Evolutionary conservation across 2,888 invertebrate genomes (phyloP).

Genomic region (Drosophila setosimentum): DNA sequence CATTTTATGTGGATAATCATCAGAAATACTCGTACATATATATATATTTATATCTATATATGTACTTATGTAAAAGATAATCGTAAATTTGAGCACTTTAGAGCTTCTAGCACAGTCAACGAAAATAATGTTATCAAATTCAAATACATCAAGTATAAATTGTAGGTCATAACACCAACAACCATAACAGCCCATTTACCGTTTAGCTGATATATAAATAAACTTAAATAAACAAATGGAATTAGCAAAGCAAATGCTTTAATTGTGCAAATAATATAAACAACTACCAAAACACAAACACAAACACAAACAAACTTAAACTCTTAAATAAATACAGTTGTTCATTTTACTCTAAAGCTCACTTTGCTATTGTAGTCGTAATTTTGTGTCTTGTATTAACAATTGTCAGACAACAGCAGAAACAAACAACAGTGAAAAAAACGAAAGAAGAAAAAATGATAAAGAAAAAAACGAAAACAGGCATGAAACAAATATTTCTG

Average conservation of each 20-base stretch:
- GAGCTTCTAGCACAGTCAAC: constrained; percentile 77
- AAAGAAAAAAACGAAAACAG: constrained; percentile 30
- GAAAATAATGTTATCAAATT: constrained; percentile 69
- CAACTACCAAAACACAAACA: constrained; percentile 13
- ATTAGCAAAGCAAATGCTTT: constrained; percentile 58
- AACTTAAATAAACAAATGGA: constrained; percentile 41
- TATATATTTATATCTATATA: neutral
- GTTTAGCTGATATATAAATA: constrained; percentile 36
- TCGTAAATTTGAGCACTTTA: constrained; percentile 72
- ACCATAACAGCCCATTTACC: constrained; percentile 3
- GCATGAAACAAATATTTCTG: constrained; percentile 49
- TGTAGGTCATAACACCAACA: constrained; percentile 13
- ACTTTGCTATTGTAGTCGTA: constrained; percentile 58
- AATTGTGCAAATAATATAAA: constrained; percentile 53
- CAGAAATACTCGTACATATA: constrained; percentile 23
- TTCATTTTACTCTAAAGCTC: constrained; percentile 67
- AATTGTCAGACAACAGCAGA: constrained; percentile 28
- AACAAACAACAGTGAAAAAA: constrained; percentile 31
- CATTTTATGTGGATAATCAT: constrained; percentile 36
- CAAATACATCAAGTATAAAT: constrained; percentile 40
- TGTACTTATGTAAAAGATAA: constrained; percentile 36
- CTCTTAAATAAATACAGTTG: constrained; percentile 56
- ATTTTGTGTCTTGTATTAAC: constrained; percentile 41
- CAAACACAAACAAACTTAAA: constrained; percentile 19
- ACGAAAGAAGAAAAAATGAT: constrained; percentile 24